Evolutionary conservation across 2,888 invertebrate species (phyloP), one percentile per base, ranked within the genome.

Genomic region (Chalcosyrphus nemorum): DNA sequence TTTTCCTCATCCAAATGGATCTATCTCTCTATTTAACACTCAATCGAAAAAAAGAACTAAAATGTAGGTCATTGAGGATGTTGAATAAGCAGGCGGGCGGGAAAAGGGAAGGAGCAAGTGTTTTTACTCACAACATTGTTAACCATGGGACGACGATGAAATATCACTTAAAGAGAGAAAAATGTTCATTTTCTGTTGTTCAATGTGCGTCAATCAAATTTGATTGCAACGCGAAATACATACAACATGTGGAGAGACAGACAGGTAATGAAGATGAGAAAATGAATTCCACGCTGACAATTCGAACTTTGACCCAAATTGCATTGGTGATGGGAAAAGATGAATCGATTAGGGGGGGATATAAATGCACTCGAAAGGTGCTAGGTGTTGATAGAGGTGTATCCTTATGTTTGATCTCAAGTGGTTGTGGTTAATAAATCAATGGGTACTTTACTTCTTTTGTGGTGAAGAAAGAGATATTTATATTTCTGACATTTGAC

Each of bases 1-100:
- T 41, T 56, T 32, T 35, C 32, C 41, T 50, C 47, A 82, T 82
- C 78, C 72, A 78, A 78, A 82, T 74, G 66, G 68, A 82, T 82
- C 78, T 72, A 71, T 82, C 52, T 82, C 21, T 68, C 72, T 66
- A 82, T 78, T 82, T 82, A 82, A 78, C 82, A 78, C 82, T 78
- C 82, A 72, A 78, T 82, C 72, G 63, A 54, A 32, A 74, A 15
- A 24, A 78, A 59, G 38, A 38, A 77, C 45, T 50, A n/a, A 63
- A 72, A 82, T 78, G 72, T 78, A 41, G 82, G 82, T 72, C 82
- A 82, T 13, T 75, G 13, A n/a, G n/a, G 54, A 57, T 74, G 17
- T n/a, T 29, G 17, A 11, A 29, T 9, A 6, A 27, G 13, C 3
- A 17, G 27, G 59, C 4, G 15, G 15, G 5, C 9, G 56, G 17